Conservation (phyloP, 2,888 invertebrate genomes). For the Serripes groenlandicus region DNA sequence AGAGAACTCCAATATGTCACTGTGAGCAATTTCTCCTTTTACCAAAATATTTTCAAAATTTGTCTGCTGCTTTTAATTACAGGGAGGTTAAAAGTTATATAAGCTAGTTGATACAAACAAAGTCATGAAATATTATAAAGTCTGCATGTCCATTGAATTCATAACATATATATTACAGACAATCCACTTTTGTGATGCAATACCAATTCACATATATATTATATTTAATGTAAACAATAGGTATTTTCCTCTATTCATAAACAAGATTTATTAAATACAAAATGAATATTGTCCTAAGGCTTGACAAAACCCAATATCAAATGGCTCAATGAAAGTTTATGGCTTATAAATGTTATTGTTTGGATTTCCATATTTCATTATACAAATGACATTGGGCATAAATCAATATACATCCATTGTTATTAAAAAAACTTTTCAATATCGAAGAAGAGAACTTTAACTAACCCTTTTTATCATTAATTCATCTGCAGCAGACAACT, state of each 20-base stretch:
- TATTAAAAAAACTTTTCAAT: neutral
- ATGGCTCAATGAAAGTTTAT: conserved; percentile 1
- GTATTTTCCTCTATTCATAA: no score
- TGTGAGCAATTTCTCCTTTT: neutral
- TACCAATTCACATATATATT: no score
- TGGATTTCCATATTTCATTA: neutral
- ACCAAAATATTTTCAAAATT: neutral
- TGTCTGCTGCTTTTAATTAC: no score
- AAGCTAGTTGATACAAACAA: no score
- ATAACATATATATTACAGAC: no score
- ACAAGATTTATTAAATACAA: neutral
- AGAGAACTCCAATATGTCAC: no score
- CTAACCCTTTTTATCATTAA: neutral
- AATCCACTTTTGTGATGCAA: no score
- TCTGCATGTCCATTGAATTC: no score
- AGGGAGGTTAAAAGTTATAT: no score
- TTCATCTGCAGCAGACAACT: neutral
- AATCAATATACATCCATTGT: neutral
- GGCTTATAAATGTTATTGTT: conserved; percentile 9
- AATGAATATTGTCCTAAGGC: neutral
- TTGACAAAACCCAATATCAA: neutral
- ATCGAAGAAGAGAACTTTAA: neutral
- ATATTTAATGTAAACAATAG: no score
- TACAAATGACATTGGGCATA: neutral
- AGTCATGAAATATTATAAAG: no score